Conservation (phyloP, 2,888 invertebrate species). For the Candidula unifasciata region DNA sequence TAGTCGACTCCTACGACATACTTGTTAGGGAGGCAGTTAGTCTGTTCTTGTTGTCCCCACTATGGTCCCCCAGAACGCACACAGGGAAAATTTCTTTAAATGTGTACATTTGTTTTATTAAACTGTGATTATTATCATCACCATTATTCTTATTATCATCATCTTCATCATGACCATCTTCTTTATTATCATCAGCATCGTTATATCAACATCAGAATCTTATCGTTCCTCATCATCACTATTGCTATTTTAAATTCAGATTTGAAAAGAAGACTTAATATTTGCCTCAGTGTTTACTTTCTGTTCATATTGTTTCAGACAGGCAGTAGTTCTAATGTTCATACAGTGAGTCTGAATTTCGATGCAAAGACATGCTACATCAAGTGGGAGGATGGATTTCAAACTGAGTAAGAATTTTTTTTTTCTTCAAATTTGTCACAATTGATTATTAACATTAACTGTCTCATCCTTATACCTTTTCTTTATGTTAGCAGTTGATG, state of each 20-base stretch:
- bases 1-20: too few relatives aligned
- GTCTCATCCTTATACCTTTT: background rate
- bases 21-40: too few relatives aligned
- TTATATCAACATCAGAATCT: too few relatives aligned
- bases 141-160: too few relatives aligned
- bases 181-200: too few relatives aligned
- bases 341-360: conserved; percentile 37
- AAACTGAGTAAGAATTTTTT: conserved; percentile 41
- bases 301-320: conserved; percentile 3
- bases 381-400: conserved; percentile 50
- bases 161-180: too few relatives aligned
- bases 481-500: background rate
- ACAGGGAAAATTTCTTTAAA: too few relatives aligned
- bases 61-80: too few relatives aligned
- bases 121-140: too few relatives aligned
- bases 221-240: too few relatives aligned
- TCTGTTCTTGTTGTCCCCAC: too few relatives aligned
- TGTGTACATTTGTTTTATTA: too few relatives aligned
- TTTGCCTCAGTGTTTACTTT: background rate
- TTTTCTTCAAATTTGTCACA: background rate
- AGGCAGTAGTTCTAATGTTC: conserved; percentile 14
- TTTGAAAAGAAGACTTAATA: background rate
- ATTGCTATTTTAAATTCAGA: background rate
- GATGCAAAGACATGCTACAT: conserved; percentile 24
- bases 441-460: background rate